Base-by-base conservation (phyloP, 2,797 vertebrate genomes). In the Ataeniobius toweri region DNA sequence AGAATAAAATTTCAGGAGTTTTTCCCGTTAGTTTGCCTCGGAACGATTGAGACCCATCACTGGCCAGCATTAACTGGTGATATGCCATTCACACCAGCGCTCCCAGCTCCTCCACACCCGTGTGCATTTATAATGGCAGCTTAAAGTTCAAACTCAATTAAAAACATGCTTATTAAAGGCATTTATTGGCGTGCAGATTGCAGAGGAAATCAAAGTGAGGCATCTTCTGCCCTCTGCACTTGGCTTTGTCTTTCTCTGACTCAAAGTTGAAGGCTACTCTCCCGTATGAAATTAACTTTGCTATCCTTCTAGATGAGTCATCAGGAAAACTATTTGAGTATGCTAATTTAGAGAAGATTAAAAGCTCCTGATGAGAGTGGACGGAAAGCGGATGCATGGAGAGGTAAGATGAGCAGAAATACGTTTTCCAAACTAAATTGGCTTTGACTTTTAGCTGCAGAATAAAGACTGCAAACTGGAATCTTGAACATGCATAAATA, bases 301-400 rank as follows among this genome's bases (percentile, higher is more conserved):
- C 75, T 77, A 81, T 92, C 77, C 78, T 80, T 73, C 85, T 76
- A 80, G 65, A 88, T 93, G 84, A 95, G 89, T 94, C 90, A 94
- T 93, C 87, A 94, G 84, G 84, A 89, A 92, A 92, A 82, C 77
- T 76, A 90, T 92, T 91, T 90, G 83, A 92, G 92, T 91, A 94
- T 93, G 91, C 80, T 86, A 92, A 93, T 93, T 89, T 79, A 31
- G 28, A 39, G n/a, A 0, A 91, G 91, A 93, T 93, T 91, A 93
- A 80, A 92, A 93, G 89, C 83, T 91, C 88, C 87, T 91, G 89
- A 93, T 91, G 88, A 90, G 85, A 31, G 80, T 36, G 85, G 83
- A 86, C 82, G 80, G 41, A 3, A 58, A 69, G 81, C 3, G 53
- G 53, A 22, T 8, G 81, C 0, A n/a, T 44, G 6, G 53, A 28